A percentile compares a stretch with the other conserved stretches of the same genome.
Conservation (phyloP, 2,888 invertebrate genomes). For the Zaprionus bogoriensis region DNA sequence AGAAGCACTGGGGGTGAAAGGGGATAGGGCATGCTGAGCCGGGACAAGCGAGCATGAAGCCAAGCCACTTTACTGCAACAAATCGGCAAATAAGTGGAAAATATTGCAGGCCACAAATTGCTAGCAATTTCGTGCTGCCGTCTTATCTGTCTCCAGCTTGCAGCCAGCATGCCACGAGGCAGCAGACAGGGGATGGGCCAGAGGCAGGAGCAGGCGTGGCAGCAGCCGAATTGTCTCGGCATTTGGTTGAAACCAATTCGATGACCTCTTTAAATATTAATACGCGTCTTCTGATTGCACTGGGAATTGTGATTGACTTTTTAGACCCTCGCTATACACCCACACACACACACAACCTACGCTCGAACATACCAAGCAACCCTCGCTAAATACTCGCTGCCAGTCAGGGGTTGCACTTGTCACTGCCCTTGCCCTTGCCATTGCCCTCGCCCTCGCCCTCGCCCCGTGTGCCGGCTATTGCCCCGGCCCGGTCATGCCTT, state of each 20-base stretch:
- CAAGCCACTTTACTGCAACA: conserved; percentile 67
- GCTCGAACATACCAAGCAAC: conserved; percentile 27
- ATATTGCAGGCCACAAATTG: conserved; percentile 75
- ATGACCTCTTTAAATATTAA: conserved; percentile 82
- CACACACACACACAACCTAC: conserved; percentile 20
- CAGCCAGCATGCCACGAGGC: neutral
- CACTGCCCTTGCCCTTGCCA: neutral
- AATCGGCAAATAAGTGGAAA: conserved; percentile 73
- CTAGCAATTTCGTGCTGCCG: conserved; percentile 27
- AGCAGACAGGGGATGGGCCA: neutral
- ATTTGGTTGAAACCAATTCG: conserved; percentile 62
- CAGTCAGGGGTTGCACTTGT: neutral
- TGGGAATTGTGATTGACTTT: conserved; percentile 82
- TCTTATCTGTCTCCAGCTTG: conserved; percentile 58
- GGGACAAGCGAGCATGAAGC: neutral
- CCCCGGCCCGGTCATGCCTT: neutral
- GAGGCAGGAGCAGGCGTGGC: neutral
- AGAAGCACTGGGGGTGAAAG: neutral
- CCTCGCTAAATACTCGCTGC: conserved; percentile 37
- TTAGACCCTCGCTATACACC: conserved; percentile 53
- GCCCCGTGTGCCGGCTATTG: too few species aligned
- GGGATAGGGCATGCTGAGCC: neutral
- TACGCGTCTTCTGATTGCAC: conserved; percentile 80
- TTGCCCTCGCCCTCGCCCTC: too few species aligned
- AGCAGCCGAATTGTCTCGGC: conserved; percentile 6